Conservation (phyloP, 2,113 vertebrate genomes). For the Rostratula benghalensis region DNA sequence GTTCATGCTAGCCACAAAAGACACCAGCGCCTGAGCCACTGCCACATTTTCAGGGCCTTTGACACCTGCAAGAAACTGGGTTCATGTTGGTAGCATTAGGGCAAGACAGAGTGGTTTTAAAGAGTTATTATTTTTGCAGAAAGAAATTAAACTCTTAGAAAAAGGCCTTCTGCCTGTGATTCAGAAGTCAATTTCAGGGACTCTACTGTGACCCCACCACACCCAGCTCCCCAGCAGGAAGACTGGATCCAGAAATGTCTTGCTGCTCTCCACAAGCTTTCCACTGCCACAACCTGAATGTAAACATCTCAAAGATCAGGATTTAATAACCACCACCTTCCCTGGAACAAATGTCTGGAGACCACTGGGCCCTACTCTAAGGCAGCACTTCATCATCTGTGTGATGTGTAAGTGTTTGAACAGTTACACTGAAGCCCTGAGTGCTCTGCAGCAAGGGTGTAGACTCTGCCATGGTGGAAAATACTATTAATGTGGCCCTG, state of each 20-base stretch:
- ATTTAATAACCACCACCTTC: background rate
- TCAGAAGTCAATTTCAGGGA: background rate
- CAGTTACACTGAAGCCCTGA: background rate
- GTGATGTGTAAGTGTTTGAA: background rate
- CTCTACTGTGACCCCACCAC: background rate
- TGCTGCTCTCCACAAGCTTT: background rate
- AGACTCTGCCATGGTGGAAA: background rate
- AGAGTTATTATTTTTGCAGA: background rate
- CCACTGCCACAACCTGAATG: rapidly evolving
- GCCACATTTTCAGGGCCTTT: rapidly evolving
- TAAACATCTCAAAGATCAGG: background rate
- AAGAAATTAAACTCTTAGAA: background rate
- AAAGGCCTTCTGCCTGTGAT: background rate
- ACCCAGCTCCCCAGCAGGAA: background rate
- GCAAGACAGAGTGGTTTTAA: background rate
- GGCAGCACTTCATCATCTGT: conserved; percentile 3
- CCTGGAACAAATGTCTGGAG: background rate
- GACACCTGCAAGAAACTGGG: background rate
- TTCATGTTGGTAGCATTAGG: background rate
- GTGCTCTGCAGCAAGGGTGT: background rate
- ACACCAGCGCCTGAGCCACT: background rate
- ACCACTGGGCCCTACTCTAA: background rate
- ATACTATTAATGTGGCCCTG: background rate
- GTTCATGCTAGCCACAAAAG: background rate
- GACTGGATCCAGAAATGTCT: background rate